Percentiles rank a stretch among this genome's conserved stretches.
phyloP scores from a whole-genome alignment of 2,888 invertebrate genomes.

The Ectemnius cavifrons region DNA sequence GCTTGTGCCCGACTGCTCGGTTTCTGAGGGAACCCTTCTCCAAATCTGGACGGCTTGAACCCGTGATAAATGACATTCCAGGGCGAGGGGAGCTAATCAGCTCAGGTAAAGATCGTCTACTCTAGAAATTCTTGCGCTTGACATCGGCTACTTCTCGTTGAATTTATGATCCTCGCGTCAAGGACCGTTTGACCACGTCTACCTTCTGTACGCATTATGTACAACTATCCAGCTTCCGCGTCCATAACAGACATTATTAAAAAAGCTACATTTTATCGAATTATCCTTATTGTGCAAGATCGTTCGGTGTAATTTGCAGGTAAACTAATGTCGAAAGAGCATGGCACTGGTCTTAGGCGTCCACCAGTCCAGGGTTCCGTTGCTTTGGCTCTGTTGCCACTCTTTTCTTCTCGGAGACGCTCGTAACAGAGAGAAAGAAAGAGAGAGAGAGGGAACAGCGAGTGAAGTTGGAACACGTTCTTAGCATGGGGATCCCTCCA shows the following conservation, averaged over 20 bases:
- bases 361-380: conserved; percentile 18
- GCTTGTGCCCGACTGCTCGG: too few relatives aligned
- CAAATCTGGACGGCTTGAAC: conserved; percentile 18
- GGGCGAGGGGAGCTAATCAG: conserved; percentile 54
- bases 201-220: too few relatives aligned
- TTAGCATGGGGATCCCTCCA: conserved; percentile 54
- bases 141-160: conserved; percentile 28
- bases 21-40: too few relatives aligned
- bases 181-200: conserved; percentile 21
- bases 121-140: conserved; percentile 37
- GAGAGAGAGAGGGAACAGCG: too few relatives aligned
- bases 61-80: conserved; percentile 64
- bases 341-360: too few relatives aligned
- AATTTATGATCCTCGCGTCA: conserved; percentile 40
- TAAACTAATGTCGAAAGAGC: conserved; percentile 16
- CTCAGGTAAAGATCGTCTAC: conserved; percentile 43
- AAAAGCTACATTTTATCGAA: neutral
- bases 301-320: neutral
- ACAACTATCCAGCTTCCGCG: too few relatives aligned
- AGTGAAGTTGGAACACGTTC: conserved; percentile 43
- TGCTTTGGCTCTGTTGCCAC: conserved; percentile 31
- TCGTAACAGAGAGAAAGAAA: neutral
- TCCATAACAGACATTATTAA: too few relatives aligned
- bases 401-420: conserved; percentile 42
- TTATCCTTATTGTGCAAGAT: too few relatives aligned